phyloP scores from a whole-genome alignment of 2,797 vertebrate species.

The Rhadinocentrus ornatus region DNA sequence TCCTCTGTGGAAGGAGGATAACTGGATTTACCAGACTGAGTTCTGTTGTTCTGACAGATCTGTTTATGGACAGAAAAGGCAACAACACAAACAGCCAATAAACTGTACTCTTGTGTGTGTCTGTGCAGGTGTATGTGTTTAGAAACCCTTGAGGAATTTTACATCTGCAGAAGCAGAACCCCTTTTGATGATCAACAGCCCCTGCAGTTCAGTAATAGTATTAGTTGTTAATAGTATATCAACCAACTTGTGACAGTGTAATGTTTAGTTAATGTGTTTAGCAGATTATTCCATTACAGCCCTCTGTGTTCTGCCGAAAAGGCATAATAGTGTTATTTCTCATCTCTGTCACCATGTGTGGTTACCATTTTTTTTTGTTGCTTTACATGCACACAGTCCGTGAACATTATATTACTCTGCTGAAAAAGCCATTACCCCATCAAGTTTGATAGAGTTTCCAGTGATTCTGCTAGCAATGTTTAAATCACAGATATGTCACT shows the following conservation, averaged over 20 bases:
- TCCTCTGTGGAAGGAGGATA: constrained; percentile 81
- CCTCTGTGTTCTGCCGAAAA: constrained; percentile 62
- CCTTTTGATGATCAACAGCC: constrained; percentile 48
- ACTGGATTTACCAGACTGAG: constrained; percentile 82
- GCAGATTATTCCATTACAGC: constrained; percentile 71
- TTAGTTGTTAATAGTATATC: constrained; percentile 66
- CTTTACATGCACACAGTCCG: constrained; percentile 37
- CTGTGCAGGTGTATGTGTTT: constrained; percentile 15
- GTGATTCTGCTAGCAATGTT: constrained; percentile 35
- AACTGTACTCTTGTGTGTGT: constrained; percentile 11
- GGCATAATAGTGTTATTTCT: constrained; percentile 72
- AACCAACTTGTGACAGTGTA: constrained; percentile 69
- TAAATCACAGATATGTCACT: constrained; percentile 56
- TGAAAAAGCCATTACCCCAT: constrained; percentile 63
- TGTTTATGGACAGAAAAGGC: constrained; percentile 77
- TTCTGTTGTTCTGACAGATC: constrained; percentile 82
- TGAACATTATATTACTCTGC: constrained; percentile 53
- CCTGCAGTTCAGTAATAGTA: constrained; percentile 58
- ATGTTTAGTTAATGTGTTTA: constrained; percentile 75
- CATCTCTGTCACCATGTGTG: constrained; percentile 70
- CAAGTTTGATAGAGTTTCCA: constrained; percentile 58
- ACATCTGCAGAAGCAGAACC: constrained; percentile 27
- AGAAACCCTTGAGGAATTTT: constrained; percentile 40
- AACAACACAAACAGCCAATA: constrained; percentile 62
- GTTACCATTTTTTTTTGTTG: constrained; percentile 39